phyloP scores from a whole-genome alignment of 2,888 invertebrate genomes.

The Acrocera orbiculus region DNA sequence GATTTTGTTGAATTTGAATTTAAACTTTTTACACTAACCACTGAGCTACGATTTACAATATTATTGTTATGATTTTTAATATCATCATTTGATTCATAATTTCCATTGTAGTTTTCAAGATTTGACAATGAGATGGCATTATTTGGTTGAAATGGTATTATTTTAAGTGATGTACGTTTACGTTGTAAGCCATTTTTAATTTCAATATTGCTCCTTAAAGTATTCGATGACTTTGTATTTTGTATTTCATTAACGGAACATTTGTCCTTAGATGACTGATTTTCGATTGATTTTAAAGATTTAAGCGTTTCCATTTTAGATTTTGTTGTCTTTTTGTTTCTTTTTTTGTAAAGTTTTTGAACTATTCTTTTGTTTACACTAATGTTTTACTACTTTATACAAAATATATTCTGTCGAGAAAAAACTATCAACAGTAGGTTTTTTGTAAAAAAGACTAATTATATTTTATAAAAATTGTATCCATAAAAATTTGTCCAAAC shows the following conservation, averaged over 20 bases:
- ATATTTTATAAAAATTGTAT: no score
- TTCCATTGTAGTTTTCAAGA: constrained; percentile 5
- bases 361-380: no score
- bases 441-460: no score
- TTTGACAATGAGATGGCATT: constrained; percentile 3
- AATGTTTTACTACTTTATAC: no score
- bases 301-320: background rate
- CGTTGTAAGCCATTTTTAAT: constrained; percentile 27
- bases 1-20: constrained; percentile 20
- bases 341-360: no score
- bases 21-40: constrained; percentile 29
- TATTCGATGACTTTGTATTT: constrained; percentile 28
- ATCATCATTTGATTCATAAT: constrained; percentile 9
- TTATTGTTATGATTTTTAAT: no score
- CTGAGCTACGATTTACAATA: constrained; percentile 27
- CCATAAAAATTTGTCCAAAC: no score
- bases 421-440: no score
- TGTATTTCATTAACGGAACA: constrained; percentile 1
- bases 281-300: background rate
- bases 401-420: no score
- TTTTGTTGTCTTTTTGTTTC: no score
- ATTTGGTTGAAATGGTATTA: constrained; percentile 22
- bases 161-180: constrained; percentile 28
- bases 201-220: constrained; percentile 29
- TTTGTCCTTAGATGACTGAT: constrained; percentile 4